Evolutionary conservation across 2,113 vertebrate genomes (phyloP), one percentile per base, ranked within the genome.

Genomic region (Hirundichthys speculiger): DNA sequence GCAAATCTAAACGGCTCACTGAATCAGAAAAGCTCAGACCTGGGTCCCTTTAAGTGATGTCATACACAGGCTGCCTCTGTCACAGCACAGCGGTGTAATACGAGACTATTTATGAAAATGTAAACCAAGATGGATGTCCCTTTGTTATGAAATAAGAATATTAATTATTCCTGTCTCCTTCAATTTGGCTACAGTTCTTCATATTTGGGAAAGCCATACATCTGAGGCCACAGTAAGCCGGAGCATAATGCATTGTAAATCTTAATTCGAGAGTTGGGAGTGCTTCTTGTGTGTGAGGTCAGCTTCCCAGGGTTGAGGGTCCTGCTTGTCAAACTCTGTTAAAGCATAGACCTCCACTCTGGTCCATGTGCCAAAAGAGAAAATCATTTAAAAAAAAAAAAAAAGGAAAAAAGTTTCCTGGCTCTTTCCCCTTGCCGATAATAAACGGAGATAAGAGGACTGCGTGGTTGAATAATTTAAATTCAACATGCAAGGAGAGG

Each of bases 291-390:
- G 64, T 60, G 45, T 43, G 72, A 69, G 87, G 89, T 83, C 83
- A 88, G 58, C 74, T 90, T 91, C 87, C 89, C 90, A 93, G 85
- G 86, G 69, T 61, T 77, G 59, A 65, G 52, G 69, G 58, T 56
- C 22, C 24, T 77, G 43, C 73, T 66, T 77, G 77, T 73, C 73
- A 45, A 82, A 53, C 39, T 64, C 54, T 24, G 58, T 54, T 47
- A 48, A 20, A 48, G 59, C 71, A 79, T 55, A 73, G 43, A 53
- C 34, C 52, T 59, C 42, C 53, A 15, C 54, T 82, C 47, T 42
- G 51, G 62, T 59, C 80, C 69, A 73, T 68, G 64, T 60, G 72
- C 51, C 71, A 56, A 62, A 62, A 8, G 55, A 67, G 71, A 38
- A 61, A 66, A 60, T 62, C 56, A n/a, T 30, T n/a, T n/a, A n/a